Base-by-base conservation (phyloP, 1,140 invertebrate genomes). In the Whitmania pigra region DNA sequence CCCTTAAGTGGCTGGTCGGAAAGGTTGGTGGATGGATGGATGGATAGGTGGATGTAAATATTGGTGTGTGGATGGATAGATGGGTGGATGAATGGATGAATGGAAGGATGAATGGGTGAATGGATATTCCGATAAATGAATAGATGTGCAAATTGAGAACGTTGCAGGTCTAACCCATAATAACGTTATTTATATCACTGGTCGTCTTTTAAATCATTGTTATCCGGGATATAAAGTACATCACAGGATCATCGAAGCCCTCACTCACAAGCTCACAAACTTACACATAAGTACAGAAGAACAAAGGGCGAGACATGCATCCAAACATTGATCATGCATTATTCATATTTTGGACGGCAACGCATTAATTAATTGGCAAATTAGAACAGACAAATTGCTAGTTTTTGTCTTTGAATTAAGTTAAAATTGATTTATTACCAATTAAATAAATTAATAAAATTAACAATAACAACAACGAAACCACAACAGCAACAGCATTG, bases 301-400 rank as follows among this genome's bases (percentile, higher is more conserved):
- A 69, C n/a, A 69, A 36, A 69, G 25, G 40, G 31, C 6, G 67
- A 69, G 25, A 69, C n/a, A 49, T 31, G 9, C 67, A 71, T 5
- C 6, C 11, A 71, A 25, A 71, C n/a, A 57, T 25, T 25, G 2
- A 57, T 57, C 20, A 25, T n/a, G 25, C 54, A 57, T 57, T 25
- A 20, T 5, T 57, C 54, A 20, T n/a, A 9, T 20, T 57, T 25
- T 57, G 20, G 9, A 20, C 54, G 25, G 54, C 54, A 25, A n/a
- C 9, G 20, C 54, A 57, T 25, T 57, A 20, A 20, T n/a, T n/a
- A n/a, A 25, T n/a, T 57, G 9, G 2, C 54, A 3, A 57, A 57
- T 25, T n/a, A 57, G 20, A 57, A 9, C 54, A 20, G 25, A 57
- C 25, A 25, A 57, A n/a, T 57, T 57, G 20, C 54, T 57, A 20